Evolutionary conservation across 2,113 vertebrate genomes (phyloP).

Genomic region (Lophius piscatorius): DNA sequence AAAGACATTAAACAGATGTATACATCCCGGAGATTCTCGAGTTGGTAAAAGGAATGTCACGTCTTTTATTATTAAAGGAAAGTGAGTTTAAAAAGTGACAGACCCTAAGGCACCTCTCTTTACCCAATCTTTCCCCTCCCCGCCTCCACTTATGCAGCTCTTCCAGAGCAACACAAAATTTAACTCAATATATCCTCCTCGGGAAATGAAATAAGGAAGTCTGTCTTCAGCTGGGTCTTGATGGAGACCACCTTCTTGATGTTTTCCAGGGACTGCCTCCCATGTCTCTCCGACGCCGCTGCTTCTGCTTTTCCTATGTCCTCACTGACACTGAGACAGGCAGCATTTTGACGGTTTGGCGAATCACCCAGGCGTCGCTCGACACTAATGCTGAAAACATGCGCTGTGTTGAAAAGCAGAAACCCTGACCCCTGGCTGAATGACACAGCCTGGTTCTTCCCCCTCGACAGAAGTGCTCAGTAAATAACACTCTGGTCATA

Average conservation of each 20-base stretch:
- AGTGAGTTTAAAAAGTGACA: constrained; percentile 41
- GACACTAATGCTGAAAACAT: constrained; percentile 80
- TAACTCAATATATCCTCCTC: constrained; percentile 75
- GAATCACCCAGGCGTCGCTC: constrained; percentile 58
- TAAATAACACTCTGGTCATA: constrained; percentile 78
- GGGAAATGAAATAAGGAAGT: constrained; percentile 78
- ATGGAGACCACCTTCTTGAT: constrained; percentile 72
- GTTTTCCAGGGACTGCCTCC: constrained; percentile 63
- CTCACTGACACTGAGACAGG: constrained; percentile 65
- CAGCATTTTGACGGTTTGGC: constrained; percentile 71
- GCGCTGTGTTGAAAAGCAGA: constrained; percentile 76
- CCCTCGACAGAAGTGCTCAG: constrained; percentile 67
- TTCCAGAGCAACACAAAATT: constrained; percentile 57
- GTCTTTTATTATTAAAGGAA: constrained; percentile 32
- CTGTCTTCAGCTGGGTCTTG: constrained; percentile 63
- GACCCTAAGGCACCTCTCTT: constrained; percentile 29
- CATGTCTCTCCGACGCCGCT: constrained; percentile 53
- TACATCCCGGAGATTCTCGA: constrained; percentile 16
- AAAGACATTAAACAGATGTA: constrained; percentile 43
- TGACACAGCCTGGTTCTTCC: constrained; percentile 59
- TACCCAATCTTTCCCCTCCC: constrained; percentile 2
- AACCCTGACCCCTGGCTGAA: constrained; percentile 77
- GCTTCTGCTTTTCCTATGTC: constrained; percentile 70
- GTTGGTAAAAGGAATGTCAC: constrained; percentile 8
- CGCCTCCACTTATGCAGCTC: constrained; percentile 37